Base-by-base conservation (phyloP, 2,888 invertebrate species). In the Protodeltote pygarga region DNA sequence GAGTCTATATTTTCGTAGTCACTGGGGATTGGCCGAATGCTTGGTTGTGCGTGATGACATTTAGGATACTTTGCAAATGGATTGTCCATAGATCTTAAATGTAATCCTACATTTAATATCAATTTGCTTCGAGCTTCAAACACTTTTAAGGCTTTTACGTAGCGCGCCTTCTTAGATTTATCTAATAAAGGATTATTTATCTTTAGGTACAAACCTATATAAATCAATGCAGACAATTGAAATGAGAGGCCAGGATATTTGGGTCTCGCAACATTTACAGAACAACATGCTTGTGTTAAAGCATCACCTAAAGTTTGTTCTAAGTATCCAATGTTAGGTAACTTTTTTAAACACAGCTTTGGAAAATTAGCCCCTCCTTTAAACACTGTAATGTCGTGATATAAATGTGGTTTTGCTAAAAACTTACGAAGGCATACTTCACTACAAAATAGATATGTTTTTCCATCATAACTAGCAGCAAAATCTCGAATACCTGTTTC, bases 271-370 rank as follows among this genome's bases (percentile, higher is more conserved):
- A 85, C 87, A 44, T 92, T 90, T 0, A 93, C 85, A 23, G 89
- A 81, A 46, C 92, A 91, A 41, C 94, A 87, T 0, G 93, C 94
- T 42, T 90, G 80, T 1, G 93, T 91, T 16, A 95, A 72, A 24
- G 92, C 73, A 42, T 85, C 87, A 0, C 92, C 93, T 0, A 94
- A 79, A 9, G 92, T 93, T 74, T 94, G 94, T 61, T 95, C 94
- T 11, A 95, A 77, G 73, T 93, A 94, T 1, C 94, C 94, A 9
- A 94, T 65, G 41, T 92, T 75, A 0, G 95, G 94, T 16, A 95
- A 75, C 24, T 81, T 82, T 6, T 87, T 82, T 28, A 94, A 71
- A 13, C 83, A 75, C 9, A 94, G 48, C 4, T 83, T 64, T 0
- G 93, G 86, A 45, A 93, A 89, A 1, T 68, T 47, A 33, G 72